Percentiles rank a stretch among this genome's conserved stretches.
phyloP scores from a whole-genome alignment of 2,797 vertebrate genomes.

The Falco naumanni region DNA sequence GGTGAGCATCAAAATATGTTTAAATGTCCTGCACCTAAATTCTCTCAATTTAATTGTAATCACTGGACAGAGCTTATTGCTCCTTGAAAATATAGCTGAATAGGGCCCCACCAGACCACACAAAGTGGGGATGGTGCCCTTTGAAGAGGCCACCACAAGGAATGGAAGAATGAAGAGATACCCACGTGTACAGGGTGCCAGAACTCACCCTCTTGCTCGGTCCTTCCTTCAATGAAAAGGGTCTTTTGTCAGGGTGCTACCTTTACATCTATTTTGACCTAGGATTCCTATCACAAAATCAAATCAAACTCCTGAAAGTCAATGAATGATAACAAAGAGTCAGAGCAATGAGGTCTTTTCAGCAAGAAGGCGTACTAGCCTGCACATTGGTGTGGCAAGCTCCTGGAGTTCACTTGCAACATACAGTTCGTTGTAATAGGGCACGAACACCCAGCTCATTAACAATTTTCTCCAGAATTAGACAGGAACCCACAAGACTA shows the following conservation, averaged over 20 bases:
- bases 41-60: background rate
- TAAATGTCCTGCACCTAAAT: background rate
- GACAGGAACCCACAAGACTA: too few relatives aligned
- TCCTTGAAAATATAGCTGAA: background rate
- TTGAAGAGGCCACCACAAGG: background rate
- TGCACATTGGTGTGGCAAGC: too few relatives aligned
- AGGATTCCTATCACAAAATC: too few relatives aligned
- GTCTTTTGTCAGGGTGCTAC: background rate
- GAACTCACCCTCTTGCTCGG: background rate
- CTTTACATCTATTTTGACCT: background rate
- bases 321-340: too few relatives aligned
- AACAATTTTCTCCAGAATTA: too few relatives aligned
- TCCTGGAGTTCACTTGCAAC: too few relatives aligned
- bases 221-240: background rate
- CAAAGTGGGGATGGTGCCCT: background rate
- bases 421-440: too few relatives aligned
- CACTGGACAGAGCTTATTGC: background rate
- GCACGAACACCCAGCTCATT: too few relatives aligned
- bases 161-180: background rate
- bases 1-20: background rate
- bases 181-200: accelerated
- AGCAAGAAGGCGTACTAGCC: too few relatives aligned
- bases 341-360: too few relatives aligned
- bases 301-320: too few relatives aligned
- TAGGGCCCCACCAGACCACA: background rate